Evolutionary conservation across 2,797 vertebrate genomes (phyloP).

Genomic region (Periophthalmus magnuspinnatus): DNA sequence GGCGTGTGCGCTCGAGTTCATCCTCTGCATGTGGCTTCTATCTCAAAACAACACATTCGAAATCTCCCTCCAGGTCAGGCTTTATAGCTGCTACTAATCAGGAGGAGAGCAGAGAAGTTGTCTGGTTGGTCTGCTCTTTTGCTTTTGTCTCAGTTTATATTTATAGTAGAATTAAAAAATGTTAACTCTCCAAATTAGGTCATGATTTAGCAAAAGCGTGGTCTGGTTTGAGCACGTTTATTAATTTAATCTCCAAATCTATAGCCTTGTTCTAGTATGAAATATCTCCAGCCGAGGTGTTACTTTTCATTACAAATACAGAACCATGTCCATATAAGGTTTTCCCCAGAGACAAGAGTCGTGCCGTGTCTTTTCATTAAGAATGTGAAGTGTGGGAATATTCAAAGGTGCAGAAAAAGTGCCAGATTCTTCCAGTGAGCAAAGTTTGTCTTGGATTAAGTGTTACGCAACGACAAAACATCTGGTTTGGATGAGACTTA

Average conservation of each 20-base stretch:
- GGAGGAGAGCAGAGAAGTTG: background rate
- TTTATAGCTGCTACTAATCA: conserved; percentile 1
- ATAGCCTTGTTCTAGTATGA: too few species aligned
- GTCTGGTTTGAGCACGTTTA: background rate
- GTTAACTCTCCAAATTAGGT: background rate
- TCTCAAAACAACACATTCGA: conserved; percentile 16
- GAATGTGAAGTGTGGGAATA: conserved; percentile 29
- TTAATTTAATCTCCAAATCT: background rate
- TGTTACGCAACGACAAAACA: conserved; percentile 75
- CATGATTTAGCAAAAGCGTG: background rate
- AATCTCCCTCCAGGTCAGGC: conserved; percentile 10
- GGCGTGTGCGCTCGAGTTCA: conserved; percentile 19
- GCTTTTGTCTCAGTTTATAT: background rate
- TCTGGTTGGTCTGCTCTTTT: background rate
- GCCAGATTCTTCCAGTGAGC: conserved; percentile 21
- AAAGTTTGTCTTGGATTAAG: conserved; percentile 58
- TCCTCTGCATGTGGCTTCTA: conserved; percentile 19
- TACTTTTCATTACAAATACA: conserved; percentile 19
- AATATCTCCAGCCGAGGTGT: too few species aligned
- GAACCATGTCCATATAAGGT: background rate
- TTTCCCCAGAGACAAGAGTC: conserved; percentile 12
- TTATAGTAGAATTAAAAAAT: background rate
- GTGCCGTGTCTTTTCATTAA: background rate
- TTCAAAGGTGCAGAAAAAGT: conserved; percentile 22
- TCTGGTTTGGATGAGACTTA: conserved; percentile 73